A percentile compares a stretch with the other conserved stretches of the same genome.
These are phyloP conservation scores for Coilia nasus DNA, from an alignment of 2,797 vertebrate species.

Conservation along the genomic window DNA sequence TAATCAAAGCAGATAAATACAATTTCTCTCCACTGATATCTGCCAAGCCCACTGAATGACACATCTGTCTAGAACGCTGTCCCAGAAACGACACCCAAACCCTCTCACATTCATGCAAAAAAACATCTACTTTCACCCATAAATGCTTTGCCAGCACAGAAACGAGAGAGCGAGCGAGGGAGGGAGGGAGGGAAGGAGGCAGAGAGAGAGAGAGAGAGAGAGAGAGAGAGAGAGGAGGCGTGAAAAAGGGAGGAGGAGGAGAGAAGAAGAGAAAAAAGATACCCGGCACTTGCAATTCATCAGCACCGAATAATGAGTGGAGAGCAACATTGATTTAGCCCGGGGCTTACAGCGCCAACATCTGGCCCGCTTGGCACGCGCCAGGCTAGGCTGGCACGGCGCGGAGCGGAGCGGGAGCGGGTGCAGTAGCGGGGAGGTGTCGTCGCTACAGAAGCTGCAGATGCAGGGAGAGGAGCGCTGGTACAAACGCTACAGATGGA, in stretches of 20 bases:
- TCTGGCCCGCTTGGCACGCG: conserved; percentile 97
- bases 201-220: neutral
- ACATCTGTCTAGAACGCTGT: conserved; percentile 49
- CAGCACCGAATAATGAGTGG: conserved; percentile 96
- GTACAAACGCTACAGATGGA: conserved; percentile 97
- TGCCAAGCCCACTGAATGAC: conserved; percentile 54
- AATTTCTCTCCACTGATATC: conserved; percentile 9
- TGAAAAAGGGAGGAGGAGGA: neutral
- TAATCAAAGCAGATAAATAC: conserved; percentile 16
- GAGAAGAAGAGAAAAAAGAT: conserved; percentile 37
- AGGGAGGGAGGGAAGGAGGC: neutral
- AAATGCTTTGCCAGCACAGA: neutral
- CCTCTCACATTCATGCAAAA: conserved; percentile 25
- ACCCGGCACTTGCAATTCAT: conserved; percentile 78
- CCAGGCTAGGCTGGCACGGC: conserved; percentile 89
- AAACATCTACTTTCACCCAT: conserved; percentile 24
- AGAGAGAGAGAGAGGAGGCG: neutral
- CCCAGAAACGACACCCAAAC: conserved; percentile 7
- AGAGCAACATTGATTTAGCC: conserved; percentile 96
- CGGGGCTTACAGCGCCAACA: conserved; percentile 97
- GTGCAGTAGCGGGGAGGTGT: conserved; percentile 19
- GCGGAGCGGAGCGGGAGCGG: conserved; percentile 72
- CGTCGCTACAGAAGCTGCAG: conserved; percentile 94
- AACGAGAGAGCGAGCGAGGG: neutral
- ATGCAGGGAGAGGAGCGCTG: conserved; percentile 91